Evolutionary conservation across 2,888 invertebrate species (phyloP).

Genomic region (Pyrochroa serraticornis): DNA sequence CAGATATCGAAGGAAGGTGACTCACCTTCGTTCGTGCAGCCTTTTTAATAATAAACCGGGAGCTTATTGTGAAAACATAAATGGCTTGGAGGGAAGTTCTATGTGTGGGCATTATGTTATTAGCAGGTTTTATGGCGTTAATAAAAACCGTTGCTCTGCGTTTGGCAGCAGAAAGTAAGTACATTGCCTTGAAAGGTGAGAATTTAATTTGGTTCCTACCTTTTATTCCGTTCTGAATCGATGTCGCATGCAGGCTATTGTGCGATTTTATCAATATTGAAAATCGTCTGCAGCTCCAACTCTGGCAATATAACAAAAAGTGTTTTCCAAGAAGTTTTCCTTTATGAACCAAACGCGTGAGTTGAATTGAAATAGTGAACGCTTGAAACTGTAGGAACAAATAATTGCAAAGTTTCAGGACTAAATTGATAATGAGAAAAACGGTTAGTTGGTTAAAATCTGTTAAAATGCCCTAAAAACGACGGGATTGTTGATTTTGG

Average conservation of each 20-base stretch:
- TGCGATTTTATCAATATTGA: slow-evolving; percentile 36
- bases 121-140: slow-evolving; percentile 16
- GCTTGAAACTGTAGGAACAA: too few species aligned
- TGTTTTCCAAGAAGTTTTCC: too few species aligned
- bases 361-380: too few species aligned
- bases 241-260: slow-evolving; percentile 14
- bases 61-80: slow-evolving; percentile 18
- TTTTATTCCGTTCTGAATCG: slow-evolving; percentile 7
- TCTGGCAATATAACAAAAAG: background rate
- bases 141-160: slow-evolving; percentile 5
- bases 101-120: slow-evolving; percentile 19
- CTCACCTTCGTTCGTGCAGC: slow-evolving; percentile 6
- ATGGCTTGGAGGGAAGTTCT: slow-evolving; percentile 11
- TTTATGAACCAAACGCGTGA: too few species aligned
- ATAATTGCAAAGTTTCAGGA: too few species aligned
- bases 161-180: too few species aligned
- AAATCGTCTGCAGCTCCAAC: slow-evolving; percentile 28
- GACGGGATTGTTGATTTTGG: background rate
- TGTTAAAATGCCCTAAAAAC: too few species aligned
- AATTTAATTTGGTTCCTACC: slow-evolving; percentile 27
- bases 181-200: slow-evolving; percentile 24
- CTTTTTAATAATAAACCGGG: slow-evolving; percentile 12
- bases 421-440: too few species aligned
- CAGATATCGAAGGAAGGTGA: background rate
- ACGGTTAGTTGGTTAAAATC: too few species aligned